Percentiles rank a stretch among this genome's conserved stretches.
Evolutionary conservation across 2,888 invertebrate genomes (phyloP).

Genomic region (Pammene fasciana): DNA sequence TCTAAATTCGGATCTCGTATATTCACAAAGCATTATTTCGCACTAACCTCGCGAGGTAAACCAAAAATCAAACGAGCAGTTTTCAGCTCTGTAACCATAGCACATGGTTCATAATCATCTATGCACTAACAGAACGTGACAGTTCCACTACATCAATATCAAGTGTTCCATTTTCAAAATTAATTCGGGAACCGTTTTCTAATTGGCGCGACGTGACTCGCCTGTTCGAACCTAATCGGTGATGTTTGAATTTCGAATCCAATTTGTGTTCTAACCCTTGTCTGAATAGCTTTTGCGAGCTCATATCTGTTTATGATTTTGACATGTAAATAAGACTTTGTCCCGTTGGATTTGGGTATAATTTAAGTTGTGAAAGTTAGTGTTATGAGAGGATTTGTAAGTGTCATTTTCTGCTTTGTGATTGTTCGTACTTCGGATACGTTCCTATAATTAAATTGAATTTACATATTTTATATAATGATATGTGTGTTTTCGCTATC

Average conservation of each 20-base stretch:
- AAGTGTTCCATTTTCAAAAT: constrained; percentile 81
- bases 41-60: constrained; percentile 51
- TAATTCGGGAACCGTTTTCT: constrained; percentile 76
- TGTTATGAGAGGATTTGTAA: not conserved
- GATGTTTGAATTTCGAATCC: constrained; percentile 73
- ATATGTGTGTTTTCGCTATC: constrained; percentile 23
- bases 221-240: constrained; percentile 69
- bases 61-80: constrained; percentile 39
- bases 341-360: not conserved
- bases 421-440: constrained; percentile 59
- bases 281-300: constrained; percentile 13
- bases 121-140: constrained; percentile 58
- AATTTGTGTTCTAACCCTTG: constrained; percentile 64
- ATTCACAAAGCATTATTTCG: constrained; percentile 57
- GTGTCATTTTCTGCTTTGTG: constrained; percentile 48
- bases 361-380: not conserved
- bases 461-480: constrained; percentile 49
- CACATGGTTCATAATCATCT: constrained; percentile 39
- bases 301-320: constrained; percentile 6
- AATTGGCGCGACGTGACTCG: constrained; percentile 81
- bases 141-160: constrained; percentile 80
- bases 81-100: constrained; percentile 37
- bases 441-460: constrained; percentile 52
- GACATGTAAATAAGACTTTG: not conserved
- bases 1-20: constrained; percentile 49